Conservation (phyloP, 1,140 invertebrate species). For the Acyrthosiphon pisum region DNA sequence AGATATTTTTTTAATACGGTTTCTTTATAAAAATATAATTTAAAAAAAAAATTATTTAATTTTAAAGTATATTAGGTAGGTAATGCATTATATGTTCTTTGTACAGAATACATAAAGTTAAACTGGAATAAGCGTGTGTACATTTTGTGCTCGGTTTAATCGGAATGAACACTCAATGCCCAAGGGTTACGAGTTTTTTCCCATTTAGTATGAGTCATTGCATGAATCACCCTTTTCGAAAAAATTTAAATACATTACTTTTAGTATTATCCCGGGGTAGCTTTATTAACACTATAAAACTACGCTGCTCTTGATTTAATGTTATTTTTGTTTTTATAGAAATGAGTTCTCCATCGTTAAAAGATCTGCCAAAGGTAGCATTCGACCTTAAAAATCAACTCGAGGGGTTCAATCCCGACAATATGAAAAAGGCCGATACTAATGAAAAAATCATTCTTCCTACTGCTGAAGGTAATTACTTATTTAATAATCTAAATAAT, state of each 20-base stretch:
- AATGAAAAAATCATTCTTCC: slow-evolving; percentile 87
- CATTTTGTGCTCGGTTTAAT: neutral
- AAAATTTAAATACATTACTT: neutral
- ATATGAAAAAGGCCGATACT: slow-evolving; percentile 83
- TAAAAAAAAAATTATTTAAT: neutral
- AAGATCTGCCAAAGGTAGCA: slow-evolving; percentile 89
- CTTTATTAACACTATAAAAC: neutral
- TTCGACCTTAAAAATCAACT: slow-evolving; percentile 85
- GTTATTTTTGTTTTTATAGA: neutral
- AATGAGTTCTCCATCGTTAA: slow-evolving; percentile 71
- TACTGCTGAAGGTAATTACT: slow-evolving; percentile 79
- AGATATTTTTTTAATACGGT: neutral
- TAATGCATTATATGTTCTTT: neutral
- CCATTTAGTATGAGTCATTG: neutral
- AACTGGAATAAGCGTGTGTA: neutral
- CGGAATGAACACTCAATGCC: neutral
- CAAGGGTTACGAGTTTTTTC: neutral
- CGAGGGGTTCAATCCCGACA: slow-evolving; percentile 82
- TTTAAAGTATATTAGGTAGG: neutral
- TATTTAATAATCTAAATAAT: neutral
- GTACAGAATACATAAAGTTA: neutral
- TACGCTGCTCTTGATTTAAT: slow-evolving; percentile 9
- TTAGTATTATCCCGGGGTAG: neutral
- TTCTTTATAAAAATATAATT: neutral
- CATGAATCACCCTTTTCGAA: slow-evolving; percentile 25